A percentile compares a stretch with the other conserved stretches of the same genome.
Evolutionary conservation across 2,888 invertebrate genomes (phyloP).

Genomic region (Sminthurinus aureus): DNA sequence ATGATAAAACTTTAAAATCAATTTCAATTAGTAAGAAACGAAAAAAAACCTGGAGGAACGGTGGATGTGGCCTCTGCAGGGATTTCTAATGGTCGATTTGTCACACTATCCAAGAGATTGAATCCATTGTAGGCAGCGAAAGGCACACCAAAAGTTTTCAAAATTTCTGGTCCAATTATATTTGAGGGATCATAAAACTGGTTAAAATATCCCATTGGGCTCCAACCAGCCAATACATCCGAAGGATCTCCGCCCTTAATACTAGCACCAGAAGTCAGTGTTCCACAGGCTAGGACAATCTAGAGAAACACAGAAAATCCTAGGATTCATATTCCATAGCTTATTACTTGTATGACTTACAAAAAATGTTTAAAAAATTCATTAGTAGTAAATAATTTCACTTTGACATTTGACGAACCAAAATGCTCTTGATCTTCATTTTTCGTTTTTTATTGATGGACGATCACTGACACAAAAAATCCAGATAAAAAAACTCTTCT

Average conservation of each 20-base stretch:
- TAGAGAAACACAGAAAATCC: background rate
- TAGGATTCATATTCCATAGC: too few relatives aligned
- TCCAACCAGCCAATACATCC: slow-evolving; percentile 31
- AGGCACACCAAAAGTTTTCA: slow-evolving; percentile 39
- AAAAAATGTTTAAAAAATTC: too few relatives aligned
- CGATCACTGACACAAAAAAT: too few relatives aligned
- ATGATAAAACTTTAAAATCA: background rate
- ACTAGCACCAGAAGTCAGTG: background rate
- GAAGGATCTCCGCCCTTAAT: slow-evolving; percentile 17
- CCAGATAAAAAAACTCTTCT: too few relatives aligned
- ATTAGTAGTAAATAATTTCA: too few relatives aligned
- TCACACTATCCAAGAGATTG: slow-evolving; percentile 26
- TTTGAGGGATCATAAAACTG: slow-evolving; percentile 37
- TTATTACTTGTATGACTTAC: too few relatives aligned
- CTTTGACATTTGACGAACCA: too few relatives aligned
- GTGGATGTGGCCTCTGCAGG: slow-evolving; percentile 26
- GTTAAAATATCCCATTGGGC: slow-evolving; percentile 40
- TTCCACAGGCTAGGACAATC: background rate
- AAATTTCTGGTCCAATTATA: slow-evolving; percentile 38
- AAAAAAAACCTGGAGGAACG: background rate
- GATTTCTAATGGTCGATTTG: slow-evolving; percentile 25
- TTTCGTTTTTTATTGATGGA: too few relatives aligned
- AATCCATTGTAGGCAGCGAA: slow-evolving; percentile 35
- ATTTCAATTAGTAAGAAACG: background rate
- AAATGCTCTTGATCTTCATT: too few relatives aligned